phyloP scores from a whole-genome alignment of 1,140 invertebrate species.

The Dendroctonus valens region DNA sequence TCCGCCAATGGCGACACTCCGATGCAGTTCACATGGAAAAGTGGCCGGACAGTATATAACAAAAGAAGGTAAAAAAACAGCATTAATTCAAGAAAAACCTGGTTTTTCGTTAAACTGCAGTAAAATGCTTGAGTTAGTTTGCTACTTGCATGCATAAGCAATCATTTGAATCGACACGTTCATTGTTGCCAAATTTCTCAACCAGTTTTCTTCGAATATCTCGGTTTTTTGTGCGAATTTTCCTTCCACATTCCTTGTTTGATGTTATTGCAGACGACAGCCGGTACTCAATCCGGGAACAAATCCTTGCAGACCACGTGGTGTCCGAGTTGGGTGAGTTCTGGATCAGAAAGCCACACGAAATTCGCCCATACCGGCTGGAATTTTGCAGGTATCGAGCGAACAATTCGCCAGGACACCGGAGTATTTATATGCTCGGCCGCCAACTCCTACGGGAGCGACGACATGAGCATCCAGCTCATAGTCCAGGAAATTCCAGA shows the following conservation, averaged over 20 bases:
- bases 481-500: conserved; percentile 90
- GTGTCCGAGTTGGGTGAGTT: conserved; percentile 67
- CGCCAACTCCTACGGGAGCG: conserved; percentile 85
- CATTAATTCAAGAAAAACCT: too few relatives aligned
- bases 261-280: conserved; percentile 54
- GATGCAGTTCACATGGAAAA: conserved; percentile 81
- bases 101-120: too few relatives aligned
- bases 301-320: conserved; percentile 75
- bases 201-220: too few relatives aligned
- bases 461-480: conserved; percentile 87
- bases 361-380: neutral
- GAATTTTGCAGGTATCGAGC: conserved; percentile 57
- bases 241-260: neutral
- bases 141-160: too few relatives aligned
- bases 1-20: conserved; percentile 87
- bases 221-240: too few relatives aligned
- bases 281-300: conserved; percentile 66
- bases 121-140: too few relatives aligned
- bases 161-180: too few relatives aligned
- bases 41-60: conserved; percentile 62
- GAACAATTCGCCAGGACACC: conserved; percentile 83
- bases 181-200: too few relatives aligned
- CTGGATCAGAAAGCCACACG: neutral
- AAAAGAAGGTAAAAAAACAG: conserved; percentile 52
- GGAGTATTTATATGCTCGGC: conserved; percentile 85